These are phyloP conservation scores for Glossophaga mutica DNA, from an alignment of 2,797 vertebrate species.

Conservation along the genomic window DNA sequence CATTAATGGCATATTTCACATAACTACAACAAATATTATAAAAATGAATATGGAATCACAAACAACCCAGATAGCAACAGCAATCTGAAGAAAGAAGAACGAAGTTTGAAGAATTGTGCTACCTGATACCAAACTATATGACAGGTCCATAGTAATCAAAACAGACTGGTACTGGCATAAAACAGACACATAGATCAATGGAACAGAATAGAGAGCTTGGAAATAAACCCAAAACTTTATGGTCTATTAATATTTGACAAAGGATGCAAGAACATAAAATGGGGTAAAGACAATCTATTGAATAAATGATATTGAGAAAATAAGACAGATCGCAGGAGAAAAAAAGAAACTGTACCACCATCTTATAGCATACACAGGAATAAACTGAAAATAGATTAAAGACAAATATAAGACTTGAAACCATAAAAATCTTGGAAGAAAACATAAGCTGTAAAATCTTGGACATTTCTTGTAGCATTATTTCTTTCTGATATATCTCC, in stretches of 20 bases:
- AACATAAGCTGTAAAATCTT: too few relatives aligned
- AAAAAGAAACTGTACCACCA: not conserved
- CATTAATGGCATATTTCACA: not conserved
- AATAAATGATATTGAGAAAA: not conserved
- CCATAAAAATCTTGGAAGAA: not conserved
- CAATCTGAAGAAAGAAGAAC: not conserved
- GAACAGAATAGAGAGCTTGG: not conserved
- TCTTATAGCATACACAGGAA: not conserved
- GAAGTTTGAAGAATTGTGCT: not conserved
- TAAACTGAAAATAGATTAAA: not conserved
- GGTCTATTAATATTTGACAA: not conserved
- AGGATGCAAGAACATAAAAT: not conserved
- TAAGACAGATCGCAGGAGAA: not conserved
- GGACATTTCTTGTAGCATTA: too few relatives aligned
- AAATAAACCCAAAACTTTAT: not conserved
- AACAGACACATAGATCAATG: not conserved
- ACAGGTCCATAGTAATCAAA: not conserved
- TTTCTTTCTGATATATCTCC: not conserved
- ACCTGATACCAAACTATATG: not conserved
- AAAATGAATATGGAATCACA: not conserved
- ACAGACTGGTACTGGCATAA: not conserved
- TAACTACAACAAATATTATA: not conserved
- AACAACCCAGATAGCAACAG: not conserved
- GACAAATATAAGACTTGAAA: not conserved
- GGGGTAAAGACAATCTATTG: not conserved